Base-by-base conservation (phyloP, 2,888 invertebrate species). In the Andricus quercusramuli region DNA sequence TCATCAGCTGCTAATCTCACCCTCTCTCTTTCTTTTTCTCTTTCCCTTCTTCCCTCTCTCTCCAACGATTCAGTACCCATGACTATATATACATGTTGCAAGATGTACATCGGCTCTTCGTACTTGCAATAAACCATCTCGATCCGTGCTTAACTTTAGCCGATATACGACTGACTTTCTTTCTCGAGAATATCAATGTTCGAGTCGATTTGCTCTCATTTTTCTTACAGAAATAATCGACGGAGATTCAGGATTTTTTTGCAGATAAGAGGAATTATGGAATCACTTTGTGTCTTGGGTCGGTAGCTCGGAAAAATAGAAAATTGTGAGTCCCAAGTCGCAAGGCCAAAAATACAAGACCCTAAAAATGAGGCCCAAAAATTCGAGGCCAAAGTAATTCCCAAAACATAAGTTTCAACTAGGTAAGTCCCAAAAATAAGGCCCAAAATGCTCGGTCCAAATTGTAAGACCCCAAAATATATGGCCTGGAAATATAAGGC, bases 1-100 rank as follows among this genome's bases (percentile, higher is more conserved):
- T 90, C 89, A 90, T 91, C 90, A 88, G 87, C 88, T 88, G 89
- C 88, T 90, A 90, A 90, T 90, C 74, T 70, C 51, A 11, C 11
- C 22, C 25, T 25, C 29, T 59, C 32, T n/a, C 25, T 44, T 68
- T 29, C 68, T 80, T 20, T 32, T 41, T 67, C 62, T 78, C 41
- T 47, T 37, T 82, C 82, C 59, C 66, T 51, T 56, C 76, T 56
- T 29, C 44, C 79, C 79, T 41, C 79, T 44, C 62, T 64, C 68
- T 77, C 67, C n/a, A 77, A 76, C 37, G 37, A 64, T 62, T 64
- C 59, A 65, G 32, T 41, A 64, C 64, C 70, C 70, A 41, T 56
- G 44, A 65, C 79, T 67, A 62, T 79, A 77, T 68, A 67, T 41
- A 67, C 67, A 41, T n/a, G n/a, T 22, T 51, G 29, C 15, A 70